phyloP scores from a whole-genome alignment of 2,797 vertebrate genomes.

The Discoglossus pictus region DNA sequence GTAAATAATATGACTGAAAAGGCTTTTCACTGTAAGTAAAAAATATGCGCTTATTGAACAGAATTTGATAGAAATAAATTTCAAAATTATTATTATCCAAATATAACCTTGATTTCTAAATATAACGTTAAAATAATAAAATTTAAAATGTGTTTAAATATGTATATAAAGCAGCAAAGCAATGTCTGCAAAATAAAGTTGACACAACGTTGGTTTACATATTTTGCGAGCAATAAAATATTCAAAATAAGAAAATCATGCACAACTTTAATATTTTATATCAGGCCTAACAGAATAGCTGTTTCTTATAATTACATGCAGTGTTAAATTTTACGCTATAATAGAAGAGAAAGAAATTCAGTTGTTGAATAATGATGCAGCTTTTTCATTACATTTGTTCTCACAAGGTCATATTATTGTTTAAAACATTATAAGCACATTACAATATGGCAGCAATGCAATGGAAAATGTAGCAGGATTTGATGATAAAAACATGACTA shows the following conservation, averaged over 20 bases:
- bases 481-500: no score
- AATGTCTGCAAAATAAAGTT: conserved; percentile 17
- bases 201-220: conserved; percentile 38
- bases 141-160: no score
- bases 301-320: conserved; percentile 31
- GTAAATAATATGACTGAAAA: no score
- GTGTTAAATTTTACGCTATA: conserved; percentile 15
- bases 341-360: conserved; percentile 44
- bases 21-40: no score
- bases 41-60: no score
- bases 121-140: no score
- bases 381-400: conserved; percentile 39
- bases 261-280: conserved; percentile 46
- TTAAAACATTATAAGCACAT: no score
- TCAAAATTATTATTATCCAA: no score
- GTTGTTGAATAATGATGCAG: conserved; percentile 35
- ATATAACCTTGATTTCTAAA: no score
- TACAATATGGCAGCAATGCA: no score
- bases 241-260: conserved; percentile 37
- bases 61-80: no score
- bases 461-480: no score
- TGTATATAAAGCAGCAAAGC: not conserved
- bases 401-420: conserved; percentile 32
- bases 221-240: conserved; percentile 39
- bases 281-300: conserved; percentile 35